Evolutionary conservation across 92 coral and sea anemone genomes (phyloP), one percentile per base, ranked within the genome.

Genomic region (Metridium senile): DNA sequence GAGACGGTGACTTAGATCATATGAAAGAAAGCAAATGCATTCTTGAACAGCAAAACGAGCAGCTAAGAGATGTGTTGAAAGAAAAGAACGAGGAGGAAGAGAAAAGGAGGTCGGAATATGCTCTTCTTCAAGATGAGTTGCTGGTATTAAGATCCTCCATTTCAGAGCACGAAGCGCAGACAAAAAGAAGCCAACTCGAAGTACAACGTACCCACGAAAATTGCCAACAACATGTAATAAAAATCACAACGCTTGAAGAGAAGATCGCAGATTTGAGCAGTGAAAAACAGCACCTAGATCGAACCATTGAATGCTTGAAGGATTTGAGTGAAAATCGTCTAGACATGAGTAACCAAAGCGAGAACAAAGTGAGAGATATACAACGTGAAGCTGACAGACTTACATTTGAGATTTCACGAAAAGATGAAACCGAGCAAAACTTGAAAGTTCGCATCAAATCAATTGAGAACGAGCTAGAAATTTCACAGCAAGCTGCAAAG

Each of bases 81-180:
- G 81, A 72, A 27, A 76, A 84, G 33, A 86, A 74, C 28, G 88
- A 88, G 70, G 97, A 89, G 71, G 73, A 75, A 30, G 84, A 86
- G 68, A 81, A 87, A 61, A 64, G 70, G 26, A 92, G 87, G 66
- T n/a, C 81, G 29, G 93, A 92, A 66, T 82, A 77, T 54, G 84
- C 77, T 9, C 81, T 86, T 47, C 76, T 92, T 16, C 97, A 89
- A 49, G 89, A 89, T 26, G 97, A 92, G 39, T 73, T 92, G 49
- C 73, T 92, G 28, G 35, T 77, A 25, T 70, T 89, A 57, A 62
- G 62, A 28, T 62, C 89, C 34, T 84, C 82, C 11, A 63, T 64
- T 31, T 58, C 86, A 57, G 97, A 89, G 26, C 59, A 64, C 26
- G 94, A 86, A 56, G 75, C 88, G 10, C 79, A 82, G 25, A 47